Evolutionary conservation across 2,888 invertebrate species (phyloP), one percentile per base, ranked within the genome.

Genomic region (Lochmaea capreae): DNA sequence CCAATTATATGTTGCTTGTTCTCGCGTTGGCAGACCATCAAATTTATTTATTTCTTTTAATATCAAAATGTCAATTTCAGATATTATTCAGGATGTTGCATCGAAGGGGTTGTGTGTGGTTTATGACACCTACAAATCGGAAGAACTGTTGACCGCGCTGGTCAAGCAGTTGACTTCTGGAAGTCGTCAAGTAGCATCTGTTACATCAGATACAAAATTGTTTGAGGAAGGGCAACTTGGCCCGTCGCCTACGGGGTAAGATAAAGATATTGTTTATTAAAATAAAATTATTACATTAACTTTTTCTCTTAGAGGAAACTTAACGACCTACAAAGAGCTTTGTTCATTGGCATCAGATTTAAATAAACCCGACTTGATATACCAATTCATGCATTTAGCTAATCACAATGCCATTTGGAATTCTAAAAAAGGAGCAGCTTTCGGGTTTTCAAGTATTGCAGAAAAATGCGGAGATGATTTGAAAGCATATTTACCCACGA

Each of bases 401-500:
- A 97, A 97, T 89, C 96, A 97, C 84, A 97, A 98, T 87, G 94
- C 97, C 1, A 90, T 95, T 69, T 98, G 97, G 98, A 97, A 96
- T 81, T 96, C 97, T 9, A 96, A 96, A 85, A 95, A 95, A 89
- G 97, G 97, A 11, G 97, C 97, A 10, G 97, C 97, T 0, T 96
- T 97, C 88, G 97, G 97, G 0, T 95, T 98, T 86, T 93, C 95
- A 67, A 94, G 93, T 0, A 94, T 97, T 72, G 95, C 97, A 0
- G 89, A 93, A 72, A 92, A 93, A 83, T 96, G 97, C 33, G 94
- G 94, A 3, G 93, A 94, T 22, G 95, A 96, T 85, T 89, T 98
- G 77, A 91, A 94, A 67, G 93, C 93, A 10, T 94, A 95, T 86
- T 86, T 97, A 78, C 93, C 95, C 0, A 92, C 92, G 85, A 96